Conservation (phyloP, 2,797 vertebrate species). For the Schizothorax lantsangensis region DNA sequence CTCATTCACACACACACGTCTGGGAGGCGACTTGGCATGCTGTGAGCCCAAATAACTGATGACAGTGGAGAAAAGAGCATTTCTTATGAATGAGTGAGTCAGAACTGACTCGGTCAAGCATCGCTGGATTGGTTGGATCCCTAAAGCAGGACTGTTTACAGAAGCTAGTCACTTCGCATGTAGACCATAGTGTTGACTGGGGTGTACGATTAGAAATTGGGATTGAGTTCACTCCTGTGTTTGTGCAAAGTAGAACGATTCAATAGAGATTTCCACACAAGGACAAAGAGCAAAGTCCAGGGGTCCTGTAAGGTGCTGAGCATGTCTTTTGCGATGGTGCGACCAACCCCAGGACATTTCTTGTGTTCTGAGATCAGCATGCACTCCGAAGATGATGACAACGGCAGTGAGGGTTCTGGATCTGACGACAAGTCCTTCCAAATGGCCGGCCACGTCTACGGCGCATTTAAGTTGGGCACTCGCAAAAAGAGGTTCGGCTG, state of each 20-base stretch:
- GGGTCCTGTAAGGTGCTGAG: constrained; percentile 48
- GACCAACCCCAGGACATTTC: constrained; percentile 84
- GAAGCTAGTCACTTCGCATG: constrained; percentile 1
- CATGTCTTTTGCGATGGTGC: constrained; percentile 92
- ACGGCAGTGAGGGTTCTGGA: constrained; percentile 89
- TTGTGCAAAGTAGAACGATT: constrained; percentile 6
- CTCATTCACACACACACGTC: constrained; percentile 53
- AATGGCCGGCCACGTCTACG: constrained; percentile 70
- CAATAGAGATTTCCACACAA: constrained; percentile 2
- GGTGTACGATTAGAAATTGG: constrained; percentile 30
- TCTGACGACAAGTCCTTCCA: constrained; percentile 86
- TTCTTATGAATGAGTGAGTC: constrained; percentile 48
- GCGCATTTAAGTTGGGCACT: constrained; percentile 47
- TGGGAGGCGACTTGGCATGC: constrained; percentile 33
- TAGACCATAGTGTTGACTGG: background rate
- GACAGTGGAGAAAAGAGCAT: constrained; percentile 43
- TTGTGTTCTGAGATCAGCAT: constrained; percentile 91
- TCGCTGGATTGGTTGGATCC: constrained; percentile 49
- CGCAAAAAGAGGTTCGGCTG: constrained; percentile 72
- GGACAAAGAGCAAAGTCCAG: constrained; percentile 29
- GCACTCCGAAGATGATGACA: constrained; percentile 87
- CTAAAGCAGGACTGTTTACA: background rate
- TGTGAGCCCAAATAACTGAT: constrained; percentile 41
- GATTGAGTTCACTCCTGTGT: constrained; percentile 2
- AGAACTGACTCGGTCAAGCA: constrained; percentile 33